Evolutionary conservation across 2,888 invertebrate genomes (phyloP), one percentile per base, ranked within the genome.

Genomic region (Amblyjoppa fuscipennis): DNA sequence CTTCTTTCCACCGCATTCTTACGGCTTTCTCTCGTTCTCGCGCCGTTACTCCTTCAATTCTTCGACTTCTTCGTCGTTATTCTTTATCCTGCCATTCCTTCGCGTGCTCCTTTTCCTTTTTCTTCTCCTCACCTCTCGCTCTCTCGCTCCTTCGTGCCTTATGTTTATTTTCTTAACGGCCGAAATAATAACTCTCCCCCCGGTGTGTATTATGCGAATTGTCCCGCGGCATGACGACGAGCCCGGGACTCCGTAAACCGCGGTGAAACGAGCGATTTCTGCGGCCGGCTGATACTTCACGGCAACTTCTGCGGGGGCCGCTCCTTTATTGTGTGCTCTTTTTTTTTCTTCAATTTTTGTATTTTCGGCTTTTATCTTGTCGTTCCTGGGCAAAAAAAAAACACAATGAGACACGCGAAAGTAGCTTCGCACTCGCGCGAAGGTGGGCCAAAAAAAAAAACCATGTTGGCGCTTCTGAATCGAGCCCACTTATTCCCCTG

Each of bases 131-230:
- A 51, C 25, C 69, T 49, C 25, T 64, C 51, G 3, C 20, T 16
- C 64, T 38, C 3, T 25, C 7, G n/a, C 7, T 64, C 73, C 71
- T 59, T 20, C 56, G 41, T 70, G 66, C 73, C 83, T 82, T 83
- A 78, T 88, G 88, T 88, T 88, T 88, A 87, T 87, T 93, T 93
- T 93, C 93, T 93, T 93, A 93, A 92, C 93, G 92, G 90, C 90
- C 90, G 87, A 89, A 92, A 92, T 93, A 92, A 93, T 91, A 91
- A 92, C 90, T 90, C 88, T 59, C 59, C 25, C 28, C 11, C 28
- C 28, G 11, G 59, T 59, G 59, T 28, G 59, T 25, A 28, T 28
- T 25, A 28, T 28, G 59, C 25, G 25, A 13, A 59, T 59, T 59
- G 59, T 59, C 59, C 59, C 11, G 59, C 25, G 28, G 59, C 59